These are phyloP conservation scores for Spea hammondii DNA, from an alignment of 2,797 vertebrate genomes.

Conservation along the genomic window DNA sequence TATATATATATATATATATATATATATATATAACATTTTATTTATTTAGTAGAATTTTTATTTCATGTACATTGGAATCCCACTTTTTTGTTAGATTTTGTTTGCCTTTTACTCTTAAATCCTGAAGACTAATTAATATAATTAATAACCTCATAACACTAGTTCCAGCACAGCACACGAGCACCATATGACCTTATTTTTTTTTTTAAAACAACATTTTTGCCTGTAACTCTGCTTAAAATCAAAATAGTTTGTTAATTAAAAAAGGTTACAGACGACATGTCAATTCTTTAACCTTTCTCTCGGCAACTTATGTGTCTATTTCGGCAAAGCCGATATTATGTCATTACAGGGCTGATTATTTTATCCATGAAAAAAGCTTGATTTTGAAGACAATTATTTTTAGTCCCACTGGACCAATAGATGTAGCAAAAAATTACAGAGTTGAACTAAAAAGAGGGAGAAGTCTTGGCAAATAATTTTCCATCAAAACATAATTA, in stretches of 20 bases:
- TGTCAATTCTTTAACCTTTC: slow-evolving; percentile 21
- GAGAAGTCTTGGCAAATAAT: slow-evolving; percentile 30
- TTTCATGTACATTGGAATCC: background rate
- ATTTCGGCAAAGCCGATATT: slow-evolving; percentile 11
- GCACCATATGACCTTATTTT: too few relatives aligned
- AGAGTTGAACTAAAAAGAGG: background rate
- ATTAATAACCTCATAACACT: too few relatives aligned
- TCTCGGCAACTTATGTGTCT: slow-evolving; percentile 12
- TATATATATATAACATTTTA: background rate
- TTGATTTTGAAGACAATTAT: slow-evolving; percentile 6
- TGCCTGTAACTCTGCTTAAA: background rate
- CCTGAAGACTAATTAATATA: too few relatives aligned
- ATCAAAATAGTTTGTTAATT: slow-evolving; percentile 32
- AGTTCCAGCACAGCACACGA: too few relatives aligned
- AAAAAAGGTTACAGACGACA: slow-evolving; percentile 40
- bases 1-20: too few relatives aligned
- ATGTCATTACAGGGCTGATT: slow-evolving; percentile 39
- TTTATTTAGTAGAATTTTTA: background rate
- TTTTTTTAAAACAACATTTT: too few relatives aligned
- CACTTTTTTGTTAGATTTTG: background rate
- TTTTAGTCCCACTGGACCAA: slow-evolving; percentile 9
- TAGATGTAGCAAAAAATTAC: slow-evolving; percentile 8
- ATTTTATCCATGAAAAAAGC: slow-evolving; percentile 20
- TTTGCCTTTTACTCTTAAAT: too few relatives aligned
- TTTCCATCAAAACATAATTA: slow-evolving; percentile 29